Percentiles rank a stretch among this genome's conserved stretches.
phyloP scores from a whole-genome alignment of 2,113 vertebrate species.

The Zeus faber region DNA sequence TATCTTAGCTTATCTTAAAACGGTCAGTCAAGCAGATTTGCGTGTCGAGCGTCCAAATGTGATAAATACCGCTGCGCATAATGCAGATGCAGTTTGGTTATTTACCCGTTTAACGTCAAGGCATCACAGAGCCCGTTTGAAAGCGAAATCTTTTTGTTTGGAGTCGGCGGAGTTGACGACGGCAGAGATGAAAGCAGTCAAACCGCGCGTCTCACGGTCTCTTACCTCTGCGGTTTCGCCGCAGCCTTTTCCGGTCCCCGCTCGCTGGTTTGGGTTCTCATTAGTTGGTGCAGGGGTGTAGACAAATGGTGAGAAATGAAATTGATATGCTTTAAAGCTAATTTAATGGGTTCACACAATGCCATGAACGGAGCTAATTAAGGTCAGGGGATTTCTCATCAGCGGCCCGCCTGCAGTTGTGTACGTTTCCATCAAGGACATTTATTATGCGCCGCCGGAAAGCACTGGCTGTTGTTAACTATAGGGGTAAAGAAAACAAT shows the following conservation, averaged over 20 bases:
- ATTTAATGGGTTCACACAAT: constrained; percentile 69
- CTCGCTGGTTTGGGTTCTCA: constrained; percentile 46
- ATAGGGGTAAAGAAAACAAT: constrained; percentile 30
- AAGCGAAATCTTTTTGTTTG: constrained; percentile 23
- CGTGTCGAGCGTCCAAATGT: constrained; percentile 37
- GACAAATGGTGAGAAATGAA: constrained; percentile 70
- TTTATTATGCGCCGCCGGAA: constrained; percentile 50
- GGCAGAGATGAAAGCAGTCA: constrained; percentile 18
- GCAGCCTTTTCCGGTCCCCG: constrained; percentile 10
- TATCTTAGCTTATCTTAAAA: too few species aligned
- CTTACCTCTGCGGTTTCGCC: constrained; percentile 22
- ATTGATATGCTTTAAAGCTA: constrained; percentile 71
- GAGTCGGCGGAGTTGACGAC: constrained; percentile 33
- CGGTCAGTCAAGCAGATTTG: neutral
- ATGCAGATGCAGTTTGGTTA: constrained; percentile 35
- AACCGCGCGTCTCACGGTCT: constrained; percentile 29
- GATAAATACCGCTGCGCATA: constrained; percentile 34
- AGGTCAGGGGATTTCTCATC: constrained; percentile 68
- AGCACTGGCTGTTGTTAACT: constrained; percentile 29
- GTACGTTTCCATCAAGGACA: constrained; percentile 59
- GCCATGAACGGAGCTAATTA: constrained; percentile 70
- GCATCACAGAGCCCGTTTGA: constrained; percentile 36
- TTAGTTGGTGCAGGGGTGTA: constrained; percentile 55
- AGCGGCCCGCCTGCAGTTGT: constrained; percentile 43
- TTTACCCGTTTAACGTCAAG: constrained; percentile 51